These are phyloP conservation scores for Ambastaia sidthimunki DNA, from an alignment of 2,797 vertebrate genomes.

Conservation along the genomic window DNA sequence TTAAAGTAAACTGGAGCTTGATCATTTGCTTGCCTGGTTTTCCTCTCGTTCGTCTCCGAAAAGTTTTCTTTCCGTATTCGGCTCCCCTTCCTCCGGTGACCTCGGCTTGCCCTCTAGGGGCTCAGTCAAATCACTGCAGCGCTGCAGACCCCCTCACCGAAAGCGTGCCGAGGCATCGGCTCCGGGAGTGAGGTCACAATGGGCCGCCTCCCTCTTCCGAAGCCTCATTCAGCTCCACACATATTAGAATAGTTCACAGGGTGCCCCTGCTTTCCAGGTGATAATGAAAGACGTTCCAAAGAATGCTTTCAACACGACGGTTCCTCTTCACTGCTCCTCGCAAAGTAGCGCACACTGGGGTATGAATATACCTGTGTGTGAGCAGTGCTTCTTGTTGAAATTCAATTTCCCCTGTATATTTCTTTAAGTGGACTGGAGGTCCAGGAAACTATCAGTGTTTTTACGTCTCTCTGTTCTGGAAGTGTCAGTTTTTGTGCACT, in stretches of 20 bases:
- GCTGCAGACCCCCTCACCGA: conserved; percentile 26
- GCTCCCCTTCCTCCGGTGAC: conserved; percentile 60
- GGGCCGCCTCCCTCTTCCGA: conserved; percentile 45
- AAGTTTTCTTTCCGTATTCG: conserved; percentile 28
- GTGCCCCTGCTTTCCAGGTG: conserved; percentile 71
- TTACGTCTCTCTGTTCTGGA: conserved; percentile 42
- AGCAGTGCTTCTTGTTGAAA: conserved; percentile 58
- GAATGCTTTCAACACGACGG: conserved; percentile 69
- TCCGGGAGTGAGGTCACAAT: conserved; percentile 50
- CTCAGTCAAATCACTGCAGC: conserved; percentile 62
- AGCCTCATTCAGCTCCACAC: conserved; percentile 63
- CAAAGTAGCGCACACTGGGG: conserved; percentile 67
- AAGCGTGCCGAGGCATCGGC: conserved; percentile 32
- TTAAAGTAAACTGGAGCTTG: conserved; percentile 41
- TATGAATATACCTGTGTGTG: conserved; percentile 67
- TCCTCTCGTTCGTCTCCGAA: conserved; percentile 53
- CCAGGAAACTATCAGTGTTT: conserved; percentile 62
- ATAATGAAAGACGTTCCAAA: conserved; percentile 76
- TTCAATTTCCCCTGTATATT: conserved; percentile 61
- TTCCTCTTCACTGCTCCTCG: conserved; percentile 75
- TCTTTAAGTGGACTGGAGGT: conserved; percentile 70
- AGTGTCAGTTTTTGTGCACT: conserved; percentile 39
- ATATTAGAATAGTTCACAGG: conserved; percentile 73
- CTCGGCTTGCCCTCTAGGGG: conserved; percentile 65
- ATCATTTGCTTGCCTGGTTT: conserved; percentile 41